Percentiles rank a stretch among this genome's conserved stretches.
Evolutionary conservation across 2,113 vertebrate species (phyloP).

Genomic region (Strix uralensis): DNA sequence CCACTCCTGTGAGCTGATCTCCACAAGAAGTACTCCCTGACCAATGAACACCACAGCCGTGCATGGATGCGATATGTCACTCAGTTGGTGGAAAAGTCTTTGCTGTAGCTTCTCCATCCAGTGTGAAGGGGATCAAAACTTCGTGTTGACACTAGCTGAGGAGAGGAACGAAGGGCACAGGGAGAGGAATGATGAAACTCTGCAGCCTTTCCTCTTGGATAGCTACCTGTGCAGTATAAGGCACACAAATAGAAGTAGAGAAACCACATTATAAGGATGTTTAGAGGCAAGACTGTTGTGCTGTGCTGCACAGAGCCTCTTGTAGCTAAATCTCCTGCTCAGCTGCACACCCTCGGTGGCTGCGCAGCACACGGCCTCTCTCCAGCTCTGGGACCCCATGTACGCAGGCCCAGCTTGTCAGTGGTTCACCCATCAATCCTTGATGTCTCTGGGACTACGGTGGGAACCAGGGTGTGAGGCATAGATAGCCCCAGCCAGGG

Average conservation of each 20-base stretch:
- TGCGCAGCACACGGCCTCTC: neutral
- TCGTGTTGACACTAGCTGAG: neutral
- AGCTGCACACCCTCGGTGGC: neutral
- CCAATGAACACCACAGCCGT: accelerated
- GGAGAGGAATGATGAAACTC: neutral
- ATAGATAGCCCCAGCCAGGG: neutral
- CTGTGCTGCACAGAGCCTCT: neutral
- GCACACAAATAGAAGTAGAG: neutral
- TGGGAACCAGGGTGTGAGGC: neutral
- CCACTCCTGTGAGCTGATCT: neutral
- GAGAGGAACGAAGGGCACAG: neutral
- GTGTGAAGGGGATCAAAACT: neutral
- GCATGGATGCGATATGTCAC: neutral
- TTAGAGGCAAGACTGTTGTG: neutral
- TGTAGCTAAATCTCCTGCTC: neutral
- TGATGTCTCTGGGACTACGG: accelerated
- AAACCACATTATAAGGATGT: neutral
- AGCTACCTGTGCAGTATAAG: neutral
- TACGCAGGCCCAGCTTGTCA: neutral
- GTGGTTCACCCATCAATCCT: neutral
- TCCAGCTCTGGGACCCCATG: neutral
- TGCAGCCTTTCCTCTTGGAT: neutral
- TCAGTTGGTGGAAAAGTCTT: neutral
- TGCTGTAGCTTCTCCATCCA: neutral
- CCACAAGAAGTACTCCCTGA: neutral